These are phyloP conservation scores for Alligator mississippiensis DNA, from an alignment of 2,113 vertebrate genomes.

Conservation along the genomic window DNA sequence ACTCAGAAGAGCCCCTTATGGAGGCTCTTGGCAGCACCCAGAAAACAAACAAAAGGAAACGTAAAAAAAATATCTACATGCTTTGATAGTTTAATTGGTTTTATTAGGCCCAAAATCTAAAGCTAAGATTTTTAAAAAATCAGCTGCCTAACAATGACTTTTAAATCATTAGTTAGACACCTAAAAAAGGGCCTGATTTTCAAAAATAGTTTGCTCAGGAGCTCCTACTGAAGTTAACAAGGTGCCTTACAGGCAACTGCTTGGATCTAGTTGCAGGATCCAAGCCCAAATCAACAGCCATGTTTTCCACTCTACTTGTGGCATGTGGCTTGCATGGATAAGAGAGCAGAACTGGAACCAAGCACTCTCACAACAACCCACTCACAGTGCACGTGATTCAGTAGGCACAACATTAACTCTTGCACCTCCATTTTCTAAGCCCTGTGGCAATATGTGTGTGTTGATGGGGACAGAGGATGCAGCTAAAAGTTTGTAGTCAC, in stretches of 20 bases:
- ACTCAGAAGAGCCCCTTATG: no score
- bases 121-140: no score
- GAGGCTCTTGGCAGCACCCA: background rate
- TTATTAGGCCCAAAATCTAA: no score
- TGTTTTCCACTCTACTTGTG: background rate
- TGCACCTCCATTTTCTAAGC: background rate
- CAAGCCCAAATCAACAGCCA: background rate
- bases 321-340: background rate
- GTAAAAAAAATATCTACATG: no score
- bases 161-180: no score
- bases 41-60: background rate
- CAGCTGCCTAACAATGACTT: no score
- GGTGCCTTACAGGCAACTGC: no score
- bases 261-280: no score
- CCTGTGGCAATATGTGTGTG: background rate
- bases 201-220: background rate
- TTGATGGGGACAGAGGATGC: background rate
- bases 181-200: no score
- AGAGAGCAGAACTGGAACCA: background rate
- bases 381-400: background rate
- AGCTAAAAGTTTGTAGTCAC: background rate
- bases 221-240: background rate
- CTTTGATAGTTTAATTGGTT: no score
- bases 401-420: background rate
- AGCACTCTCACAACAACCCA: background rate